Evolutionary conservation across 2,113 vertebrate species (phyloP).

Genomic region (Todiramphus chloris): DNA sequence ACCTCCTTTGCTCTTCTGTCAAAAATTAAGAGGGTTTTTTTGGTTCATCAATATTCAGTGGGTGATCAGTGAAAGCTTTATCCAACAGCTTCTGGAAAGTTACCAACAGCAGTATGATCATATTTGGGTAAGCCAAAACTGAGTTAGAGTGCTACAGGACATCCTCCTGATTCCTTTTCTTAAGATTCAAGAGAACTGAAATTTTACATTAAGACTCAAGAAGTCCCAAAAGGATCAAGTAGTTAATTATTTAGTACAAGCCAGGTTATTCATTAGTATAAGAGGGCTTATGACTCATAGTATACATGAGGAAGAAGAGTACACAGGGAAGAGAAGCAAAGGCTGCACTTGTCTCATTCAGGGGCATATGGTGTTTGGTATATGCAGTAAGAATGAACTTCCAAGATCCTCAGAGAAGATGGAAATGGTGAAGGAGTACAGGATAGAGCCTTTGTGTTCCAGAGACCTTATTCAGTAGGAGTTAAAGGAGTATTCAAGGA

Average conservation of each 20-base stretch:
- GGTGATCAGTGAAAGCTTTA: not conserved
- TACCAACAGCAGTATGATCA: not conserved
- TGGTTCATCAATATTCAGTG: not conserved
- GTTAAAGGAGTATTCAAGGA: not conserved
- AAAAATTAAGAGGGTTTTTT: not conserved
- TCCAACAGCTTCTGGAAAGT: not conserved
- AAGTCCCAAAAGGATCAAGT: not conserved
- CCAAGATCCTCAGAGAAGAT: not conserved
- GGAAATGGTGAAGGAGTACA: not conserved
- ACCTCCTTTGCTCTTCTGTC: conserved; percentile 13
- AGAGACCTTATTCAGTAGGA: not conserved
- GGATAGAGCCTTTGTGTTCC: not conserved
- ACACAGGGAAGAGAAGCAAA: not conserved
- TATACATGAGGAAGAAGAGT: not conserved
- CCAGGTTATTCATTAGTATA: not conserved
- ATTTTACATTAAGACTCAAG: not conserved
- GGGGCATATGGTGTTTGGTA: not conserved
- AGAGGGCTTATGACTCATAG: not conserved
- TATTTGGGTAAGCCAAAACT: not conserved
- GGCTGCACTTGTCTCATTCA: fast-evolving
- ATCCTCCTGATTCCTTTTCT: not conserved
- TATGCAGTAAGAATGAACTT: not conserved
- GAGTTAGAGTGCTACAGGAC: not conserved
- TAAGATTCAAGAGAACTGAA: not conserved
- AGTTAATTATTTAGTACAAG: not conserved